Evolutionary conservation across 2,888 invertebrate species (phyloP), one percentile per base, ranked within the genome.

Genomic region (Cheilosia impressa): DNA sequence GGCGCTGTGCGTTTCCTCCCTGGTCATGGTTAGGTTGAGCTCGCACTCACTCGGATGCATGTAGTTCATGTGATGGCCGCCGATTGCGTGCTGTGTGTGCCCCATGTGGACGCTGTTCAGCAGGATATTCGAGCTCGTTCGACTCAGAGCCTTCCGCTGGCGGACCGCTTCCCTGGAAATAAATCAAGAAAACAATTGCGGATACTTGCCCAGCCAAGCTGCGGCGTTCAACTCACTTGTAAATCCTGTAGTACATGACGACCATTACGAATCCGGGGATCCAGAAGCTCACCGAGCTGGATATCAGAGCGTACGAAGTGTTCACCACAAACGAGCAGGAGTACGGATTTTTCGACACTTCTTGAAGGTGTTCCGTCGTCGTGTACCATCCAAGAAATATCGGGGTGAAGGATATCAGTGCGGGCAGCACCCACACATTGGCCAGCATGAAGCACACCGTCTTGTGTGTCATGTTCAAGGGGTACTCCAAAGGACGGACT

Each of bases 321-420:
- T 98, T 98, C 17, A 96, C 97, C 90, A 96, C 96, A 91, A 97
- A 97, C 45, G 94, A 94, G 91, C 97, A 98, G 13, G 94, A 94
- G 90, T 97, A 95, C 4, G 96, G 96, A 90, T 96, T 93, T 7
- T 93, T 91, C 55, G 93, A 90, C 50, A 91, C 88, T 87, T 91
- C 90, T 31, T 89, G 87, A 87, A 96, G 93, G 90, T 97, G 96
- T 87, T 96, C 96, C 22, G 94, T 93, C 0, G 98, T 98, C 0
- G 98, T 97, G 92, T 98, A 98, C 96, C 98, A 97, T 34, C 97
- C 98, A 93, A 98, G 96, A 91, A 98, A 98, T 77, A 99, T 98
- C 5, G 98, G 98, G 17, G 98, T 94, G 91, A 98, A 98, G 2
- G 98, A 98, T 75, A 99, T 96, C 76, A 98, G 93, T 0, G 97